A percentile compares a stretch with the other conserved stretches of the same genome.
These are phyloP conservation scores for Bubo bubo DNA, from an alignment of 2,113 vertebrate genomes.

Conservation along the genomic window DNA sequence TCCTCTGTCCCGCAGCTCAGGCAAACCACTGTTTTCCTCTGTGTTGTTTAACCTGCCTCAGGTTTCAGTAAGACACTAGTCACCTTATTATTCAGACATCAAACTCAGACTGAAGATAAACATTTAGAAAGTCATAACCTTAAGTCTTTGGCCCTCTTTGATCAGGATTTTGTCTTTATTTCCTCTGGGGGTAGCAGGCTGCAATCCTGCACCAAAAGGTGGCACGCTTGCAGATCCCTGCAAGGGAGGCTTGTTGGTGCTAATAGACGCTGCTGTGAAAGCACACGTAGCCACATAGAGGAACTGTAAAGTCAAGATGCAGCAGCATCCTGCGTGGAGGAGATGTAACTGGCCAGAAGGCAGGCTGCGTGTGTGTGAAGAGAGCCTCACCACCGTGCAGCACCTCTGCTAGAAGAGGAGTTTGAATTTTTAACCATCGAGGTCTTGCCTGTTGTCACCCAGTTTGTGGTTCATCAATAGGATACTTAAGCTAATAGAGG, in stretches of 20 bases:
- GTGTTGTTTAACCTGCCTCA: neutral
- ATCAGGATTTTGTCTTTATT: neutral
- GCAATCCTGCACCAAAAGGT: neutral
- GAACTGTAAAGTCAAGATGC: neutral
- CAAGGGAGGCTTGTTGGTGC: neutral
- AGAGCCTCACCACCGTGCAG: neutral
- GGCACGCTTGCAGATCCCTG: neutral
- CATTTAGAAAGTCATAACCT: neutral
- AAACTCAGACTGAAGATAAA: neutral
- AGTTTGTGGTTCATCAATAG: neutral
- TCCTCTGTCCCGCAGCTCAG: neutral
- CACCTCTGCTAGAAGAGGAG: neutral
- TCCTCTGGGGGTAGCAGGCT: neutral
- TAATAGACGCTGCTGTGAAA: neutral
- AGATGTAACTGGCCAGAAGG: neutral
- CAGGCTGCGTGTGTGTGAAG: neutral
- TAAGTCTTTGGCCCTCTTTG: neutral
- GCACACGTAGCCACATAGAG: neutral
- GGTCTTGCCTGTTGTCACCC: neutral
- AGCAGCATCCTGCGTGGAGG: neutral
- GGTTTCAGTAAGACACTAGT: neutral
- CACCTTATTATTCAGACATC: neutral
- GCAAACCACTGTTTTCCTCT: neutral
- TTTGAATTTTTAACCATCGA: neutral
- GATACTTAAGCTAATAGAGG: neutral